Evolutionary conservation across 1,140 invertebrate genomes (phyloP), one percentile per base, ranked within the genome.

Genomic region (Dinoponera quadriceps): DNA sequence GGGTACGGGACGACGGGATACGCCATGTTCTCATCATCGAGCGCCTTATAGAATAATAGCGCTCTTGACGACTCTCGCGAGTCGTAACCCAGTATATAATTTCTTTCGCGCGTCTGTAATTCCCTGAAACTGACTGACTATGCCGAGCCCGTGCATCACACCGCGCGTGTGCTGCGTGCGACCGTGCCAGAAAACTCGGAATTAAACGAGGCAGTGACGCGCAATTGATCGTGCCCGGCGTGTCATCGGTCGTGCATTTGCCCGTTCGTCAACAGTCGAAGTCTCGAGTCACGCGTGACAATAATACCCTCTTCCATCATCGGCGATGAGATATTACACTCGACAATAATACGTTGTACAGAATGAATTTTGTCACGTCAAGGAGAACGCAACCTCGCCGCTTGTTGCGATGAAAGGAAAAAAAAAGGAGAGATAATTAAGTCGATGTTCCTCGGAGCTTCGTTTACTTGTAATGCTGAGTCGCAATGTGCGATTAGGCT

Each of bases 11-110:
- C 20, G 63, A 51, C 16, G 27, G 22, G 44, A 44, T 38, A 27
- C 7, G 51, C 22, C n/a, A 3, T 57, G 29, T 55, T 71, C 29
- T 72, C 49, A n/a, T n/a, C n/a, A 71, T 54, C 27, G n/a, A 33
- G 4, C 14, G 13, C 33, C 54, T 71, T 38, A 57, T 25, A 57
- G 1, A 22, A 38, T 72, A 25, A 55, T 65, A 51, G 4, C 27
- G 69, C 27, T 72, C 55, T 38, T 22, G 14, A 69, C 13, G 49
- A 54, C 29, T 25, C 16, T 57, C 51, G 20, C 54, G 29, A n/a
- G n/a, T 72, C 29, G 55, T 72, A 72, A 72, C 57, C 51, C 25
- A n/a, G n/a, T 7, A n/a, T 71, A 57, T 72, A 72, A 38, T 72
- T 72, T 72, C 11, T n/a, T 11, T 57, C 20, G 29, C 29, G 16